These are phyloP conservation scores for Pollenia angustigena DNA, from an alignment of 2,888 invertebrate species.

Conservation along the genomic window DNA sequence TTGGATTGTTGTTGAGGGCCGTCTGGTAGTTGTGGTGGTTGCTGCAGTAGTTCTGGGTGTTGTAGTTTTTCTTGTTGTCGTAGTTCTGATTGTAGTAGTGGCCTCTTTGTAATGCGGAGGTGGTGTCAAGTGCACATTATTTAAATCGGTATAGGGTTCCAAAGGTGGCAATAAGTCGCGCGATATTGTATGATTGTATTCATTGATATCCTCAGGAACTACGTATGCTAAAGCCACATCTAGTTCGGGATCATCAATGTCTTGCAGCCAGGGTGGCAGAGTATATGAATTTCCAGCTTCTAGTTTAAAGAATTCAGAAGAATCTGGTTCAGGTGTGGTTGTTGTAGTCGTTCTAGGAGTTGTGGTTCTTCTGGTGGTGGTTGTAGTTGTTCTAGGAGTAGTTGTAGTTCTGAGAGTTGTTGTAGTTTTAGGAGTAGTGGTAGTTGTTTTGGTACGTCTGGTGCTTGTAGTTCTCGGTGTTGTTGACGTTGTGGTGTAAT, in stretches of 20 bases:
- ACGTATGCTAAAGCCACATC: slow-evolving; percentile 81
- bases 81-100: slow-evolving; percentile 63
- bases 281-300: slow-evolving; percentile 80
- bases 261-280: slow-evolving; percentile 81
- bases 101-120: slow-evolving; percentile 70
- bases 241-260: slow-evolving; percentile 81
- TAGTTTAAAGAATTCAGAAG: slow-evolving; percentile 78
- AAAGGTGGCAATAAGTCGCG: slow-evolving; percentile 80
- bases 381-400: slow-evolving; percentile 73
- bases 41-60: slow-evolving; percentile 73
- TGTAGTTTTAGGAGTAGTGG: slow-evolving; percentile 64
- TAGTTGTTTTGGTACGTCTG: slow-evolving; percentile 68
- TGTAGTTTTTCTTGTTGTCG: slow-evolving; percentile 61
- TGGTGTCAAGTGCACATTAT: slow-evolving; percentile 77
- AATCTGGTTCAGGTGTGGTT: slow-evolving; percentile 76
- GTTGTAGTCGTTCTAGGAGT: slow-evolving; percentile 67
- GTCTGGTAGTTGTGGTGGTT: slow-evolving; percentile 57
- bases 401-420: slow-evolving; percentile 70
- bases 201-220: slow-evolving; percentile 80
- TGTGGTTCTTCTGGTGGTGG: slow-evolving; percentile 69
- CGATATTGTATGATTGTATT: slow-evolving; percentile 80
- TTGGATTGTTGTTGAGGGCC: slow-evolving; percentile 58
- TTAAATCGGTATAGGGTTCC: slow-evolving; percentile 81
- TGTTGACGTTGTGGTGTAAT: slow-evolving; percentile 74
- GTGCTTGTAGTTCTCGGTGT: slow-evolving; percentile 43